A percentile compares a stretch with the other conserved stretches of the same genome.
phyloP scores from a whole-genome alignment of 2,113 vertebrate species.

The Tychaedon coryphoeus region DNA sequence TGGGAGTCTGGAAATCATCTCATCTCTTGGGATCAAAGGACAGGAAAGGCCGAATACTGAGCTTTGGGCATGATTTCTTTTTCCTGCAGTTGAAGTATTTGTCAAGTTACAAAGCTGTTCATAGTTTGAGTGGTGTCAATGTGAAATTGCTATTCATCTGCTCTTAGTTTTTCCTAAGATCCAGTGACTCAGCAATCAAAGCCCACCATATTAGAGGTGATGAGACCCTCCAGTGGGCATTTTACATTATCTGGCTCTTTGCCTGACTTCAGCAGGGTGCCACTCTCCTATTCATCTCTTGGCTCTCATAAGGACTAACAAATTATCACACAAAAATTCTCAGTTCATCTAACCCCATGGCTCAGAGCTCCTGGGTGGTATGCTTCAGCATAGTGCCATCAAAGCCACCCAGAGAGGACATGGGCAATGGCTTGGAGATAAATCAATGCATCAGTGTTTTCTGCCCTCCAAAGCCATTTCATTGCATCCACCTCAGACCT shows the following conservation, averaged over 20 bases:
- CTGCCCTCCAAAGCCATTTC: background rate
- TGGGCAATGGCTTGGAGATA: fast-evolving
- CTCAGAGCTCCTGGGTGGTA: background rate
- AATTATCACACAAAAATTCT: background rate
- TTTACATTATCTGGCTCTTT: background rate
- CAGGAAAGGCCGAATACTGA: background rate
- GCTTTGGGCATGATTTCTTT: background rate
- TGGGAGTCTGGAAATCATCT: background rate
- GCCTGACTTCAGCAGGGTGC: background rate
- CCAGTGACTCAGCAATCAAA: background rate
- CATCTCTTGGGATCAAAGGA: background rate
- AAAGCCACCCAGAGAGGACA: background rate
- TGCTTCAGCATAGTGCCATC: background rate
- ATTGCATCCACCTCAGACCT: background rate
- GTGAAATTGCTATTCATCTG: background rate
- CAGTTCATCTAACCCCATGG: background rate
- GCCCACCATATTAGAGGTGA: background rate
- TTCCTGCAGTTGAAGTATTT: background rate
- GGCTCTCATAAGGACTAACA: fast-evolving
- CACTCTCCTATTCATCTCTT: background rate
- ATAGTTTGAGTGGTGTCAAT: background rate
- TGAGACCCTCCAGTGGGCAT: background rate
- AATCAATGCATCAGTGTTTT: background rate
- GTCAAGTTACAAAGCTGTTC: background rate
- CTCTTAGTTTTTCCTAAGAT: background rate